Base-by-base conservation (phyloP, 1,140 invertebrate species). In the Scaptomyza montana region DNA sequence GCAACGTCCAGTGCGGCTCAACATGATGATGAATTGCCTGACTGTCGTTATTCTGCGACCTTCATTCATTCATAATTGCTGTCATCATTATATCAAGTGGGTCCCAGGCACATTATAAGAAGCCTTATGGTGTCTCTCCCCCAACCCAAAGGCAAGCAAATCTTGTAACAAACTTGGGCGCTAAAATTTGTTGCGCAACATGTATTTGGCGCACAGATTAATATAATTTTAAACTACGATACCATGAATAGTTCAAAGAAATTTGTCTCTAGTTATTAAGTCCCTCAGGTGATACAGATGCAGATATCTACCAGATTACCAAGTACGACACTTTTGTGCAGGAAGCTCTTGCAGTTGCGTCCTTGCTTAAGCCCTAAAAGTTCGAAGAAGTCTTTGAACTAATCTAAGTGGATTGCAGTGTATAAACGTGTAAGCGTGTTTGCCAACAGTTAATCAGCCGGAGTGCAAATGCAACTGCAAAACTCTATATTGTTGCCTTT, bases 21-120 rank as follows among this genome's bases (percentile, higher is more conserved):
- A 61, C 70, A 75, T 62, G 69, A 87, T 86, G 82, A 86, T 86
- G 82, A 87, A 87, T 86, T 86, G 75, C 65, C 68, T 64, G 78
- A 54, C 82, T 61, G 74, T 73, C 78, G 74, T 78, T 82, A 79
- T 75, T 39, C 75, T 76, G 61, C 57, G 82, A 87, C 81, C 81
- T 87, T 89, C 75, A 66, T 72, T 87, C 78, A 82, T 87, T 87
- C 78, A 89, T 89, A 87, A 87, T 87, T 87, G 82, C 82, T 82
- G 82, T 87, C 82, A 87, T 86, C 75, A 87, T 86, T 86, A 87
- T 87, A 87, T 73, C 69, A 82, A 86, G 82, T 85, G 74, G 81
- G 69, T 47, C n/a, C 41, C 33, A 28, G 50, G 21, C 54, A 47
- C 30, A 45, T 67, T 8, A 13, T 56, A 54, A 56, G 49, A 55